Evolutionary conservation across 2,888 invertebrate genomes (phyloP).

Genomic region (Metacarcinus magister): DNA sequence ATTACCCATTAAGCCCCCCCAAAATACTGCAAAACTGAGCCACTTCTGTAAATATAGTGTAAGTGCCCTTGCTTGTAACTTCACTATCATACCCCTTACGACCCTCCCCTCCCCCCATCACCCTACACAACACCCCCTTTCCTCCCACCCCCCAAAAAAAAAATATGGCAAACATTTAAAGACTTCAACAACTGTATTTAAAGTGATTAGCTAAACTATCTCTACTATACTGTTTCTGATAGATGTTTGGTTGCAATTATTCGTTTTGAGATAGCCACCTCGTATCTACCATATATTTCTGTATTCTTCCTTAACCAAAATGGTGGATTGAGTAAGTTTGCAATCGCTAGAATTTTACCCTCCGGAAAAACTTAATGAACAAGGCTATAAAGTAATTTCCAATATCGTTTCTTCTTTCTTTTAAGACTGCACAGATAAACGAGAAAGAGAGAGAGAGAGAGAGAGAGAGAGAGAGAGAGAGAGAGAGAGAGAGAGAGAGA

Average conservation of each 20-base stretch:
- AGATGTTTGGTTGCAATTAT: background rate
- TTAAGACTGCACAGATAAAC: background rate
- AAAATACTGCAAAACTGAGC: background rate
- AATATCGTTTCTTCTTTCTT: background rate
- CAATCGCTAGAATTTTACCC: background rate
- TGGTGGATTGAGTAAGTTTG: background rate
- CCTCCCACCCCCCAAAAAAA: background rate
- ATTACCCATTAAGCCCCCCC: background rate
- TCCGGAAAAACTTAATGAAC: background rate
- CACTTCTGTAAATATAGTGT: background rate
- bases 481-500: constrained; percentile 26
- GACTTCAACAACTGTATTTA: background rate
- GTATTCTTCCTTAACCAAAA: background rate
- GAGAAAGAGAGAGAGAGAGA: constrained; percentile 15
- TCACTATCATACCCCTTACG: no score
- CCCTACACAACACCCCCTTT: no score
- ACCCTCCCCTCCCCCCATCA: no score
- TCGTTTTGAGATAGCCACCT: background rate
- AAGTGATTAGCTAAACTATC: background rate
- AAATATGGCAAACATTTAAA: background rate
- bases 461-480: constrained; percentile 22
- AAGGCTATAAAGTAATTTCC: background rate
- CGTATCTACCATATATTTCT: background rate
- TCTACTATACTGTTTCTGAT: background rate
- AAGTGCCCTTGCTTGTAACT: no score